Conservation (phyloP, 2,888 invertebrate species). For the Drosophila neonasuta region DNA sequence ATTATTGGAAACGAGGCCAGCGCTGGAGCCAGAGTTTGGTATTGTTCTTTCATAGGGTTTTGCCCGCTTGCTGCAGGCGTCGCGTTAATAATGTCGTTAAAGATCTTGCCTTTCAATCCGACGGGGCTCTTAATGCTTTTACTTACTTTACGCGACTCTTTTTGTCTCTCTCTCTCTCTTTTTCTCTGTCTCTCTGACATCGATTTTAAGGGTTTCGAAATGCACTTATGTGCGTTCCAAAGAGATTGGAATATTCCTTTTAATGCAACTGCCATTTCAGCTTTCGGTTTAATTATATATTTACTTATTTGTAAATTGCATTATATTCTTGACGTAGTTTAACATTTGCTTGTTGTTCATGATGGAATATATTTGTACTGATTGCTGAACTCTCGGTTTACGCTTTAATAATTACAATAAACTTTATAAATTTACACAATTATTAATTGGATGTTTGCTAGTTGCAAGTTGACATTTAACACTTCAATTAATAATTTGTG, state of each 20-base stretch:
- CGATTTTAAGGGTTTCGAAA: conserved; percentile 34
- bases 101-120: conserved; percentile 27
- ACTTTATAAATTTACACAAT: background rate
- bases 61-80: conserved; percentile 23
- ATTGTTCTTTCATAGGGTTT: conserved; percentile 7
- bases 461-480: conserved; percentile 1
- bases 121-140: background rate
- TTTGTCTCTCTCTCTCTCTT: conserved; percentile 2
- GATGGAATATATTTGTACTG: background rate
- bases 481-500: background rate
- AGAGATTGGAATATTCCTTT: conserved; percentile 36
- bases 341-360: background rate
- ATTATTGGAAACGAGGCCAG: conserved; percentile 49
- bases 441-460: conserved; percentile 13
- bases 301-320: conserved; percentile 4
- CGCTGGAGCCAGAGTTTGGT: conserved; percentile 8
- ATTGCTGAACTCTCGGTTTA: background rate
- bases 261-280: conserved; percentile 20
- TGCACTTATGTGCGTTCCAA: conserved; percentile 20
- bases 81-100: conserved; percentile 64
- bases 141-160: background rate
- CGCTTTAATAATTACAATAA: background rate
- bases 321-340: background rate
- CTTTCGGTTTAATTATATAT: conserved; percentile 2
- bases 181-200: conserved; percentile 32